Conservation (phyloP, 1,140 invertebrate species). For the Tetramorium simillimum region DNA sequence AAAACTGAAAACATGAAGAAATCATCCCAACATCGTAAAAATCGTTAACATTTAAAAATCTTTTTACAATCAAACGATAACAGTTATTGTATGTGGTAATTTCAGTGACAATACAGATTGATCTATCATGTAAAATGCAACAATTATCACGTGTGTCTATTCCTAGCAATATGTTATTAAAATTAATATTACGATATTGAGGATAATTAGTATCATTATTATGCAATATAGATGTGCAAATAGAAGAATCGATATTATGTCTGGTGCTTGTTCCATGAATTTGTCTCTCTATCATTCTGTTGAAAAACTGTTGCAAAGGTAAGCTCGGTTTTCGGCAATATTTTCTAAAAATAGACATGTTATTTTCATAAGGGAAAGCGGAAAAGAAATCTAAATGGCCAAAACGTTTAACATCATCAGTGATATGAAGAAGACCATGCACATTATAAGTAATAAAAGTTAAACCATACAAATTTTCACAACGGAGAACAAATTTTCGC, state of each 20-base stretch:
- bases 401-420: not conserved
- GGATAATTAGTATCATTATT: not conserved
- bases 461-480: not conserved
- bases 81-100: not conserved
- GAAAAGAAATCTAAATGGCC: conserved; percentile 5
- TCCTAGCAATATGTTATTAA: not conserved
- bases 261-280: not conserved
- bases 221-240: not conserved
- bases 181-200: not conserved
- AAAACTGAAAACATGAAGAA: too few relatives aligned
- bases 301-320: not conserved
- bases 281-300: not conserved
- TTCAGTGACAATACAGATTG: not conserved
- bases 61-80: not conserved
- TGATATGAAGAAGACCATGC: conserved; percentile 5
- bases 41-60: not conserved
- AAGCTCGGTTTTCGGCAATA: not conserved
- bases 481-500: not conserved
- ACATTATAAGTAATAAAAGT: conserved; percentile 1
- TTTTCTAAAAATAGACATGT: conserved; percentile 1
- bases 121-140: not conserved
- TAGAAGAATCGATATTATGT: not conserved
- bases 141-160: not conserved
- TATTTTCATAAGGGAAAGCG: conserved; percentile 12
- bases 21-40: not conserved